Percentiles rank a stretch among this genome's conserved stretches.
Evolutionary conservation across 2,888 invertebrate genomes (phyloP).

Genomic region (Buathra laborator): DNA sequence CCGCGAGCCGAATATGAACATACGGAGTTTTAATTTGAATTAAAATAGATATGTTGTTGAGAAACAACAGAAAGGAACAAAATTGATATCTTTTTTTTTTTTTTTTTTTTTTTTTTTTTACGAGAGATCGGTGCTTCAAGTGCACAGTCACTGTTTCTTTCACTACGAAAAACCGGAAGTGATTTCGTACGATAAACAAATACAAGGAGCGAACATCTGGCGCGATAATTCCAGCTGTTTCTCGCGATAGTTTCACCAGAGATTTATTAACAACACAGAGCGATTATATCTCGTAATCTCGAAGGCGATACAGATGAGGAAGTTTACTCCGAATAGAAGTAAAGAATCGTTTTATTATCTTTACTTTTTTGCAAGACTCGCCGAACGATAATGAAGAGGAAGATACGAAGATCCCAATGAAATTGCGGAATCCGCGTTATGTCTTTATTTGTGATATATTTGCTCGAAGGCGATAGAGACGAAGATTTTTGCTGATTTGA

Average conservation of each 20-base stretch:
- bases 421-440: not conserved
- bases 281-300: not conserved
- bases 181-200: slow-evolving; percentile 8
- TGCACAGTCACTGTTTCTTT: not conserved
- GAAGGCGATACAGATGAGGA: not conserved
- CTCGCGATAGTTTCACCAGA: not conserved
- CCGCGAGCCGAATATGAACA: slow-evolving; percentile 82
- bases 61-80: slow-evolving; percentile 10
- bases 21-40: slow-evolving; percentile 72
- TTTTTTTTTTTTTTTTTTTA: not conserved
- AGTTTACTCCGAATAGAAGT: not conserved
- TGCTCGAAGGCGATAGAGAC: too few relatives aligned
- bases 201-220: not conserved
- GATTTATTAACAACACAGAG: not conserved
- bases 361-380: not conserved
- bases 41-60: not conserved
- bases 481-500: too few relatives aligned
- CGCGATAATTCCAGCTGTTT: not conserved
- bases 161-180: not conserved
- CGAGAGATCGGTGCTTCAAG: not conserved
- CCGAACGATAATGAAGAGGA: not conserved
- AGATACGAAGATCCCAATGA: not conserved
- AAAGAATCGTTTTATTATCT: not conserved
- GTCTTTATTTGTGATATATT: too few relatives aligned
- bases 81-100: not conserved